A percentile compares a stretch with the other conserved stretches of the same genome.
Conservation (phyloP, 1,140 invertebrate species). For the Gonatopus flavifemur region DNA sequence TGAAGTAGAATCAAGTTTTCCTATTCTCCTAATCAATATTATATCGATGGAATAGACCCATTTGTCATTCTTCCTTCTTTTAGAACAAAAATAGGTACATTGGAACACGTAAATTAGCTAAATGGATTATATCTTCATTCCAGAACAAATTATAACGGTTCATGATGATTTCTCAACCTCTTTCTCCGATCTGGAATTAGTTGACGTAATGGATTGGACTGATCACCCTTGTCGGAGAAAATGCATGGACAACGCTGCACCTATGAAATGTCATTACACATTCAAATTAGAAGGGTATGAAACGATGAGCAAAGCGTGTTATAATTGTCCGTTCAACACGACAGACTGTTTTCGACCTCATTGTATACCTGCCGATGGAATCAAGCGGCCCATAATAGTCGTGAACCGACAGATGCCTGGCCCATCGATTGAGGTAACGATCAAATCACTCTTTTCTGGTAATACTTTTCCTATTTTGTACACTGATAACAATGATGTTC, state of each 20-base stretch:
- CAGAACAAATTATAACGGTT: conserved; percentile 16
- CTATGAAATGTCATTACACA: conserved; percentile 70
- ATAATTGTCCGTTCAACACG: conserved; percentile 74
- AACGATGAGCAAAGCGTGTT: conserved; percentile 86
- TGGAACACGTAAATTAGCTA: too few species aligned
- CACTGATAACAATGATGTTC: too few species aligned
- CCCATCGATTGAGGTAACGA: conserved; percentile 74
- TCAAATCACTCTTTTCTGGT: background rate
- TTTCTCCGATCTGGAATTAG: conserved; percentile 10
- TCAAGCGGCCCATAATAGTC: conserved; percentile 70
- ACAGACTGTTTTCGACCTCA: conserved; percentile 77
- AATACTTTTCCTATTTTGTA: too few species aligned
- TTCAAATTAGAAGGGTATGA: conserved; percentile 79
- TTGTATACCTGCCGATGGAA: conserved; percentile 82
- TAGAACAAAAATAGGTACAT: too few species aligned
- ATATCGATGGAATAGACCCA: too few species aligned
- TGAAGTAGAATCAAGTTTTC: too few species aligned
- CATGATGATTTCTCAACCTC: conserved; percentile 5
- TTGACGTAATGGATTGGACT: conserved; percentile 19
- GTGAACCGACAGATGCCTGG: conserved; percentile 87
- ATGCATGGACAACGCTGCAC: conserved; percentile 58
- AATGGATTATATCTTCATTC: too few species aligned
- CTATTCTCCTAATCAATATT: too few species aligned
- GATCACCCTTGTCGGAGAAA: conserved; percentile 59
- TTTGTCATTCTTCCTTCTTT: too few species aligned